These are phyloP conservation scores for Phaetusa simplex DNA, from an alignment of 2,113 vertebrate species.

Conservation along the genomic window DNA sequence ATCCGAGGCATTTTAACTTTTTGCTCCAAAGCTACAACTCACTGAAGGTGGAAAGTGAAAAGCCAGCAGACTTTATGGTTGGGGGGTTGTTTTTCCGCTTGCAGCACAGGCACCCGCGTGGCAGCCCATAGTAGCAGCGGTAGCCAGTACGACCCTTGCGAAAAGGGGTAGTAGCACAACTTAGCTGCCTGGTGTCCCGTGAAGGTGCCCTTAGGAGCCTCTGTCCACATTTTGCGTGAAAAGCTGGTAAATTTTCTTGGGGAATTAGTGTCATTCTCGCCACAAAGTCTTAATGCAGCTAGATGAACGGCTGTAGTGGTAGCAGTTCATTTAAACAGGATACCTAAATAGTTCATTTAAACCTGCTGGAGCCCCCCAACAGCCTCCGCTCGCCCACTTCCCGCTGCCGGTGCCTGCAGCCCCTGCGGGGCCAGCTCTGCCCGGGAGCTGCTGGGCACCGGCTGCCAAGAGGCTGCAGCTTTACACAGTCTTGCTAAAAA, in stretches of 20 bases:
- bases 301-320: neutral
- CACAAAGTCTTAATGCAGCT: neutral
- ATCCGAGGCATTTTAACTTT: fast-evolving
- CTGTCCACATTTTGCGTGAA: neutral
- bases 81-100: fast-evolving
- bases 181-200: no score
- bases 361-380: neutral
- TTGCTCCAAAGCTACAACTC: neutral
- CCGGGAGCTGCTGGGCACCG: neutral
- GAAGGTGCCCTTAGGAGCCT: no score
- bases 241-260: neutral
- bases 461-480: neutral
- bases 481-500: neutral
- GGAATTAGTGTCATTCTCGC: neutral
- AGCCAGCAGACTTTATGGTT: fast-evolving
- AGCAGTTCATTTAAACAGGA: neutral
- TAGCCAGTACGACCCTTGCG: fast-evolving
- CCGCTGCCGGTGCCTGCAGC: neutral
- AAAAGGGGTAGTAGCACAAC: fast-evolving
- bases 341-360: neutral
- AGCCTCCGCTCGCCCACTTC: neutral
- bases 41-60: fast-evolving
- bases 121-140: neutral
- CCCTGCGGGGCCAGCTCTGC: fast-evolving
- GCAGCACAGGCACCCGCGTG: fast-evolving